Evolutionary conservation across 2,797 vertebrate species (phyloP).

Genomic region (Parauchenoglanis ngamensis): DNA sequence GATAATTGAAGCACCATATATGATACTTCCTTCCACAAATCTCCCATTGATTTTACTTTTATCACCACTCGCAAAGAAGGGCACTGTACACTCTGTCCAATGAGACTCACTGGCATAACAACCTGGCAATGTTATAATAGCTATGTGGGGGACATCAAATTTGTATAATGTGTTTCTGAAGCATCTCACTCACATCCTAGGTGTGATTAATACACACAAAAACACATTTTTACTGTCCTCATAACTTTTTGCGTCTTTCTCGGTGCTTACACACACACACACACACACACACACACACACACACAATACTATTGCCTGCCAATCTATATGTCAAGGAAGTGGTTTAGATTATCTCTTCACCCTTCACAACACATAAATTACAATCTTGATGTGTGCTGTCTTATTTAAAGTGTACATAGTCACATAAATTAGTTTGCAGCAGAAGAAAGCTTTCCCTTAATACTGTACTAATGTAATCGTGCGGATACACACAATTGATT

Average conservation of each 20-base stretch:
- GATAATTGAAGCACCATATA: constrained; percentile 50
- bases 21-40: constrained; percentile 66
- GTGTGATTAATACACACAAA: not conserved
- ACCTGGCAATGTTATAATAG: constrained; percentile 7
- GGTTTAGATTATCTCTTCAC: constrained; percentile 32
- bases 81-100: constrained; percentile 51
- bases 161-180: constrained; percentile 28
- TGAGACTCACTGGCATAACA: constrained; percentile 39
- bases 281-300: constrained; percentile 10
- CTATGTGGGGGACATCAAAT: constrained; percentile 15
- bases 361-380: constrained; percentile 42
- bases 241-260: not conserved
- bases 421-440: constrained; percentile 45
- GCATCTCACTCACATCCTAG: constrained; percentile 12
- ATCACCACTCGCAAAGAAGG: constrained; percentile 60
- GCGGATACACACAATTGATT: constrained; percentile 56
- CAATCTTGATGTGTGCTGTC: constrained; percentile 29
- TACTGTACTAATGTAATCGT: constrained; percentile 55
- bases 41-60: constrained; percentile 73
- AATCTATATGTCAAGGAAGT: constrained; percentile 27
- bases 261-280: not conserved
- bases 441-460: constrained; percentile 35
- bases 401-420: constrained; percentile 23
- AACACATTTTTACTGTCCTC: not conserved
- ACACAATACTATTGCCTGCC: constrained; percentile 5